Conservation (phyloP, 35 echinoderm and acorn worm genomes). For the Ophiothrix spiculata region DNA sequence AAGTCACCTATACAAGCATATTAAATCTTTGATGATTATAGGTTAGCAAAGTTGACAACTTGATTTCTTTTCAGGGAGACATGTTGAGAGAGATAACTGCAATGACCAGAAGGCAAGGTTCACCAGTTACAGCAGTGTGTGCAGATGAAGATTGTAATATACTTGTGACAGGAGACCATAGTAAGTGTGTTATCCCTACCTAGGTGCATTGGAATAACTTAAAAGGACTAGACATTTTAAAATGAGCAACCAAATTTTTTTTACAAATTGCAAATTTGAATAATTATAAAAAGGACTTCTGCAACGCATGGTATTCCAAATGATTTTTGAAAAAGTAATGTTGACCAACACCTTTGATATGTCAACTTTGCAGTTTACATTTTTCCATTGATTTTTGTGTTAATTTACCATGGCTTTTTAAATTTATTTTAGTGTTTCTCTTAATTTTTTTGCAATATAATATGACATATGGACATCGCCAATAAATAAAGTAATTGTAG, state of each 20-base stretch:
- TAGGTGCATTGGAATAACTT: neutral
- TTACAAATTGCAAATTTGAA: neutral
- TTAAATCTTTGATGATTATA: no score
- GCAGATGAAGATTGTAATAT: constrained; percentile 84
- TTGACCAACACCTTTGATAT: neutral
- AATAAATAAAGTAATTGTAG: neutral
- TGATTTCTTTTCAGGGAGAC: constrained; percentile 69
- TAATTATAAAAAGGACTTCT: neutral
- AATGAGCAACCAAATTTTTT: neutral
- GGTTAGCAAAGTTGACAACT: no score
- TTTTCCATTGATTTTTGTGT: neutral
- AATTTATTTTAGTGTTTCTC: no score
- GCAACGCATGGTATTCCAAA: neutral
- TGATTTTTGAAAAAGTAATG: neutral
- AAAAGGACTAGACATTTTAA: neutral
- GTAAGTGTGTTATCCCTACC: constrained; percentile 40
- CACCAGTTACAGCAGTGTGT: constrained; percentile 76
- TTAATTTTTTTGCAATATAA: no score
- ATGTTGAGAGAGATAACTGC: constrained; percentile 65
- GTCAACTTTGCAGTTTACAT: neutral
- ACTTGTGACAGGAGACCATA: constrained; percentile 85
- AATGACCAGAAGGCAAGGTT: constrained; percentile 81
- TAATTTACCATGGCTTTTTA: neutral
- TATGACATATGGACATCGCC: neutral
- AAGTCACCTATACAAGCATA: no score